Base-by-base conservation (phyloP, 1,140 invertebrate genomes). In the Bombus pascuorum region DNA sequence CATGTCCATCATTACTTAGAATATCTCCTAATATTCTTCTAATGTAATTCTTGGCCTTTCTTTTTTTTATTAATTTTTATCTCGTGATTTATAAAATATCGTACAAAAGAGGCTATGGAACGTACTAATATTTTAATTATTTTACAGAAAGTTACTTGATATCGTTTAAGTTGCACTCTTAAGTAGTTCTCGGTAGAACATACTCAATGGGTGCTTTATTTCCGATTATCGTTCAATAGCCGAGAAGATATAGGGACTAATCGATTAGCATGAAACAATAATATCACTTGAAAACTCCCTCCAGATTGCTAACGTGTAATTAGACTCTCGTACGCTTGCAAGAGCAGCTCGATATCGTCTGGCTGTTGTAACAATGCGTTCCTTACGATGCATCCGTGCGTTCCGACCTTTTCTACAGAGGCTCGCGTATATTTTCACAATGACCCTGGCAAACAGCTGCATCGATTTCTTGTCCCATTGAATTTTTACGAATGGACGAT, bases 271-370 rank as follows among this genome's bases (percentile, higher is more conserved):
- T 74, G 32, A 53, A 82, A 82, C 71, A 81, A 62, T 39, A 65
- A 82, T 82, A 82, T 65, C 81, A 75, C 81, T 83, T 8, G 6
- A 66, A 34, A 76, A 53, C 72, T 83, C 72, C 34, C 57, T 39
- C 42, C 44, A 75, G 72, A 39, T 75, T 39, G 81, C 71, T 75
- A 59, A 74, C 71, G 71, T 82, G 81, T 82, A 82, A 82, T 82
- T 73, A 74, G 57, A 57, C 71, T 65, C 57, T 75, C 62, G 37
- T 47, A 47, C 42, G 71, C 53, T 74, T 75, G 57, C 71, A 28
- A 75, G 81, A 82, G 47, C 71, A 34, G 71, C 71, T 75, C 71
- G 81, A 82, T 82, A 81, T 53, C 47, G 47, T 59, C 37, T 42
- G 42, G 8, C 18, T 62, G 53, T 22, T 53, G 18, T 47, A 82